Evolutionary conservation across 2,888 invertebrate species (phyloP).

Genomic region (Pterostichus madidus): DNA sequence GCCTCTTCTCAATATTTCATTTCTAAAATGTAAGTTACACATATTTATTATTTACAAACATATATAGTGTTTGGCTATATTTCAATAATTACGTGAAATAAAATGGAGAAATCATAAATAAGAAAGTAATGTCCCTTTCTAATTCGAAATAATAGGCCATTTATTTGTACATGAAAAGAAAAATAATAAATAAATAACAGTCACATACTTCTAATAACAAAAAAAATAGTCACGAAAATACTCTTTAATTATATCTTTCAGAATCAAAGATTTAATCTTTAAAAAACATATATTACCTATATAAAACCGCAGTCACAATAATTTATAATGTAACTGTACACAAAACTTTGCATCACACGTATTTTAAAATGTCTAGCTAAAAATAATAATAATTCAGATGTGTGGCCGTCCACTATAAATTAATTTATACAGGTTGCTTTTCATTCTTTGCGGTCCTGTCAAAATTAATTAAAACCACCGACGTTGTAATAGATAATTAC

Average conservation of each 20-base stretch:
- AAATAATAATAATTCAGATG: constrained; percentile 45
- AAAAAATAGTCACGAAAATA: constrained; percentile 49
- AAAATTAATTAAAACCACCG: constrained; percentile 65
- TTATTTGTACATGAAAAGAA: constrained; percentile 30
- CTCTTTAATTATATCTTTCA: constrained; percentile 41
- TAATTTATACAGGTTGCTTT: constrained; percentile 49
- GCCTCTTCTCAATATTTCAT: too few species aligned
- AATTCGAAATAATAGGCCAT: constrained; percentile 35
- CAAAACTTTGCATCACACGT: constrained; percentile 46
- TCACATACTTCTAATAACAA: constrained; percentile 31
- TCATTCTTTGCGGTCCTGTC: constrained; percentile 59
- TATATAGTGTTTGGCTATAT: too few species aligned
- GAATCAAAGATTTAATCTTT: constrained; percentile 45
- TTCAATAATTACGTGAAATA: too few species aligned
- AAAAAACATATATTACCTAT: constrained; percentile 43
- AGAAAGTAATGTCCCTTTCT: constrained; percentile 44
- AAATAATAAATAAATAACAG: constrained; percentile 41
- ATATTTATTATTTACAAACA: too few species aligned
- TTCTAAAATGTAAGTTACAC: too few species aligned
- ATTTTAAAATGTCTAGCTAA: not conserved
- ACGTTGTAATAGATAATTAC: constrained; percentile 61
- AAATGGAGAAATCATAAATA: constrained; percentile 18
- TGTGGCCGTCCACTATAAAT: constrained; percentile 53
- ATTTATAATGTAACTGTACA: constrained; percentile 43
- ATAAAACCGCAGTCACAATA: constrained; percentile 50